phyloP scores from a whole-genome alignment of 2,888 invertebrate species.

The Mycalesis mineus region DNA sequence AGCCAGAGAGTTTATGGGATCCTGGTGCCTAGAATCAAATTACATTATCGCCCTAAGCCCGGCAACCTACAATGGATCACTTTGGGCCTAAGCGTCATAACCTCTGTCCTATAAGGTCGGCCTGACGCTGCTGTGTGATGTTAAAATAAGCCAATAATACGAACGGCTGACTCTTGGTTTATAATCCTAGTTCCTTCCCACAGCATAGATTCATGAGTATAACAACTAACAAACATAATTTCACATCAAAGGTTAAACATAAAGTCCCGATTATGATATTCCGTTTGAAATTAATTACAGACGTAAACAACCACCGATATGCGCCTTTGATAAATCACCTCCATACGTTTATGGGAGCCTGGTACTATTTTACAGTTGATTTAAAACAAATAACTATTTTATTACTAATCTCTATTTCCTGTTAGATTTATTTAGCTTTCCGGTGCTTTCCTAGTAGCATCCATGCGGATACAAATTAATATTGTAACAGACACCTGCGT shows the following conservation, averaged over 20 bases:
- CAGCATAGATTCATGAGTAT: conserved; percentile 6
- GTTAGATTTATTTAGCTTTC: background rate
- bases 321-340: conserved; percentile 27
- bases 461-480: too few relatives aligned
- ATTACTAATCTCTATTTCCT: conserved; percentile 29
- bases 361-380: conserved; percentile 18
- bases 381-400: conserved; percentile 33
- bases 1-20: too few relatives aligned
- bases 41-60: too few relatives aligned
- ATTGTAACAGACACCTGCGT: too few relatives aligned
- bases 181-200: conserved; percentile 17
- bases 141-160: too few relatives aligned
- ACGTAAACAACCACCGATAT: conserved; percentile 21
- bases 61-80: too few relatives aligned
- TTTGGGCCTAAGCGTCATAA: too few relatives aligned
- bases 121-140: too few relatives aligned
- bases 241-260: conserved; percentile 36
- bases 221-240: conserved; percentile 32
- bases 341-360: conserved; percentile 27
- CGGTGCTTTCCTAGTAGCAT: too few relatives aligned
- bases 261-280: conserved; percentile 40
- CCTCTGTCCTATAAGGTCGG: too few relatives aligned
- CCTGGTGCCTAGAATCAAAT: too few relatives aligned
- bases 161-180: conserved; percentile 8
- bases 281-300: conserved; percentile 38